phyloP scores from a whole-genome alignment of 2,113 vertebrate species.

The Candoia aspera region DNA sequence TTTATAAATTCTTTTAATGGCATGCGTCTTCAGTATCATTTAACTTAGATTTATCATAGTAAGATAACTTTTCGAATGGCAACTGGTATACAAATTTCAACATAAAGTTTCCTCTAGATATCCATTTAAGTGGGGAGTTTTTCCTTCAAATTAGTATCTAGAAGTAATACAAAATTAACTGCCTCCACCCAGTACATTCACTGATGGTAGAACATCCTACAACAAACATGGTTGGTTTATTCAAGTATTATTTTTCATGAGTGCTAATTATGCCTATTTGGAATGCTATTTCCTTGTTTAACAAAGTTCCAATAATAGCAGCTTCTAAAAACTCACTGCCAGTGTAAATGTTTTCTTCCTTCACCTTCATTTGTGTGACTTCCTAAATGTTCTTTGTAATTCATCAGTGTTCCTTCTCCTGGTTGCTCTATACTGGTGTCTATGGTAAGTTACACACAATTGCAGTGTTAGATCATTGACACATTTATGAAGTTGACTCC shows the following conservation, averaged over 20 bases:
- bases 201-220: background rate
- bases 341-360: constrained; percentile 20
- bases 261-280: background rate
- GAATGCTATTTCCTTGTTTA: background rate
- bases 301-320: background rate
- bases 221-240: accelerated
- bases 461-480: background rate
- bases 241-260: background rate
- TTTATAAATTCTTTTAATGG: background rate
- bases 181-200: background rate
- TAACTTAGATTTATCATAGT: background rate
- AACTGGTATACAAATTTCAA: background rate
- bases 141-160: background rate
- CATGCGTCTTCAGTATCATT: background rate
- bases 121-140: background rate
- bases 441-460: background rate
- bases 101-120: background rate
- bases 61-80: background rate
- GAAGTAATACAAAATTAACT: background rate
- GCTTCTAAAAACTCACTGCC: constrained; percentile 20
- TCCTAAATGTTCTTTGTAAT: background rate
- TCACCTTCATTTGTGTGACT: background rate
- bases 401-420: background rate
- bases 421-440: background rate
- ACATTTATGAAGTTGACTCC: background rate